Evolutionary conservation across 2,888 invertebrate genomes (phyloP), one percentile per base, ranked within the genome.

Genomic region (Drosophila helvetica): DNA sequence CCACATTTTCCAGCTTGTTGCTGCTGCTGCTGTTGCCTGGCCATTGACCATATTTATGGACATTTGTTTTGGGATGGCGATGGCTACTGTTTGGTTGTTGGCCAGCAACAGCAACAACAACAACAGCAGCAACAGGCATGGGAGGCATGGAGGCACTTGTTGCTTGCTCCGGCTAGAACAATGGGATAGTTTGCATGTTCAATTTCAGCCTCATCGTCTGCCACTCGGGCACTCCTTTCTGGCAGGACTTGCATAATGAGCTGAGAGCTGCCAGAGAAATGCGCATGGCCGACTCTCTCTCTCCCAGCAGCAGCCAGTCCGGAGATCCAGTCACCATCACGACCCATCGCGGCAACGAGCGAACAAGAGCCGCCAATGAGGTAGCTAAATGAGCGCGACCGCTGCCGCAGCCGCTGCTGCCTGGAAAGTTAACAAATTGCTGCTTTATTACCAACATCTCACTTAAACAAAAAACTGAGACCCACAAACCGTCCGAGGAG

Each of bases 391-490:
- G 83, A 84, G 85, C 68, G 71, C 65, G 61, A 57, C 67, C 67
- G 33, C 33, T 10, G 12, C 30, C 48, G n/a, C 43, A 22, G 33
- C 45, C 19, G 22, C 46, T 17, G 46, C 53, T 66, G 61, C 73
- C 74, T 66, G 69, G 77, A 78, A 73, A 84, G 79, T 88, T 88
- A 84, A 84, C 84, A 84, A 84, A 84, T 84, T 86, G 86, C 86
- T 80, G 74, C 88, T 89, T 89, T 86, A 86, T 86, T 86, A 86
- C 89, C 86, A 86, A 86, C 86, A 88, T 89, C 86, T 86, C 89
- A 86, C 86, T 86, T 86, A 86, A 85, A 76, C 54, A 60, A 63
- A 78, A 59, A 58, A 71, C 18, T 17, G 52, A 48, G 48, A 51
- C 45, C 54, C 42, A 47, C 30, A 47, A n/a, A 52, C 33, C 30